Percentiles rank a stretch among this genome's conserved stretches.
Evolutionary conservation across 2,797 vertebrate genomes (phyloP).

Genomic region (Tolypeutes matacus): DNA sequence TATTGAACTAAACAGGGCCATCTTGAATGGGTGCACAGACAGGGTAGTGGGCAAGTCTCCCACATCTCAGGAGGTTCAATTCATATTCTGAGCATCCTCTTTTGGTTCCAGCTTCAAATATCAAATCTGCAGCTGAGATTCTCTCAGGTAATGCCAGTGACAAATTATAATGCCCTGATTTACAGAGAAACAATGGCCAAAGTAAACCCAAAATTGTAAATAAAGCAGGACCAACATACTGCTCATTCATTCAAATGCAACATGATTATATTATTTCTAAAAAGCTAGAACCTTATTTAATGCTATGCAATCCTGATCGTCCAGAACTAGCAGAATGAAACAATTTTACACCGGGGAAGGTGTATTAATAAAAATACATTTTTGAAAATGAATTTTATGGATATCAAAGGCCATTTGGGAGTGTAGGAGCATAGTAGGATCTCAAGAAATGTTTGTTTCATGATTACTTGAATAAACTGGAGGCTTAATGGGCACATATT

Average conservation of each 20-base stretch:
- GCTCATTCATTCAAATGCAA: background rate
- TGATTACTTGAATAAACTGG: background rate
- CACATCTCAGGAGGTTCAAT: accelerated
- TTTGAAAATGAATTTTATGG: background rate
- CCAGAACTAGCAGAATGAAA: background rate
- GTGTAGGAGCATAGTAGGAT: background rate
- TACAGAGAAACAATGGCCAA: background rate
- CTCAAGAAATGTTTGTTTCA: background rate
- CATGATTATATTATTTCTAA: background rate
- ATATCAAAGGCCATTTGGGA: background rate
- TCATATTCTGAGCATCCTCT: background rate
- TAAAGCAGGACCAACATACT: background rate
- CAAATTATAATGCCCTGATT: background rate
- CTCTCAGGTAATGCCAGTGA: background rate
- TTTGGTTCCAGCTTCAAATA: background rate
- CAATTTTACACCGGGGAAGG: background rate
- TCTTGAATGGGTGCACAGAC: accelerated
- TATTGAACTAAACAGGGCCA: background rate
- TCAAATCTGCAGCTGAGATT: background rate
- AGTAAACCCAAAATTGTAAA: background rate
- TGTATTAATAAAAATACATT: background rate
- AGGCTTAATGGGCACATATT: background rate
- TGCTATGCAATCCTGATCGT: background rate
- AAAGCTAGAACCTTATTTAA: background rate
- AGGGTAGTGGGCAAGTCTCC: accelerated